Evolutionary conservation across 2,797 vertebrate species (phyloP).

Genomic region (Monodelphis domestica): DNA sequence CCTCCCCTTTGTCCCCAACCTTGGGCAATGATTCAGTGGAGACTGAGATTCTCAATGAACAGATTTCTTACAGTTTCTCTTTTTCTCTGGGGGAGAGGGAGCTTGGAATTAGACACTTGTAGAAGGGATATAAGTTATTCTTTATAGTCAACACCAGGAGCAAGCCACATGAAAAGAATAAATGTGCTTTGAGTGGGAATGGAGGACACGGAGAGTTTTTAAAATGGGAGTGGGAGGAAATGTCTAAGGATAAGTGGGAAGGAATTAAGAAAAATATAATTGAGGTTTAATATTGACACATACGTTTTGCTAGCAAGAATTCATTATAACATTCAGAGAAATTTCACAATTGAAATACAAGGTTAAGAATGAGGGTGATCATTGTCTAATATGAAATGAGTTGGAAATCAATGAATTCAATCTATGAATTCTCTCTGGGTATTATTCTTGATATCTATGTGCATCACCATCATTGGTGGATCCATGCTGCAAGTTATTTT

Average conservation of each 20-base stretch:
- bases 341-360: background rate
- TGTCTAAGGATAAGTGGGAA: background rate
- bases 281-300: background rate
- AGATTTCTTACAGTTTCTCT: background rate
- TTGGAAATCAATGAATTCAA: background rate
- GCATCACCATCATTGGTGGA: background rate
- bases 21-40: background rate
- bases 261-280: background rate
- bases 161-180: background rate
- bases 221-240: background rate
- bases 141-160: background rate
- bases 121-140: background rate
- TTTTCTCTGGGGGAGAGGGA: too few relatives aligned
- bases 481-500: background rate
- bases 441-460: too few relatives aligned
- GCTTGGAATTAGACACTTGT: background rate
- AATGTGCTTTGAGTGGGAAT: background rate
- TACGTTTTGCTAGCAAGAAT: background rate
- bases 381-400: background rate
- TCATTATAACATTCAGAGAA: background rate
- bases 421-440: background rate
- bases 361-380: background rate
- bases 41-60: background rate
- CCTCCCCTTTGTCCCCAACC: background rate
- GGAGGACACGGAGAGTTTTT: too few relatives aligned